Percentiles rank a stretch among this genome's conserved stretches.
phyloP scores from a whole-genome alignment of 1,140 invertebrate species.

The Trichoplusia ni region DNA sequence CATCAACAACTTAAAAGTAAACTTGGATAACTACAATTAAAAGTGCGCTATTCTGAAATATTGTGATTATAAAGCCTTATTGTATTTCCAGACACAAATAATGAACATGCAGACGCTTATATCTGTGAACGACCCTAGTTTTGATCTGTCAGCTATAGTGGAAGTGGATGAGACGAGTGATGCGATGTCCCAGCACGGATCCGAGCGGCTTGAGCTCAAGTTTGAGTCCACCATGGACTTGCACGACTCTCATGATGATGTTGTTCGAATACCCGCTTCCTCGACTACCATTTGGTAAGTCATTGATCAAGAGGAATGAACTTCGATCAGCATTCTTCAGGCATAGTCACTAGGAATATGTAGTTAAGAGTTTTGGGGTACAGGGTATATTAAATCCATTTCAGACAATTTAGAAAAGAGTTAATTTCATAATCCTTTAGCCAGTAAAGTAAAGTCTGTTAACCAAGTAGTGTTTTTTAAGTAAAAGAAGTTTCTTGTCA shows the following conservation, averaged over 20 bases:
- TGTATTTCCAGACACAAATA: conserved; percentile 72
- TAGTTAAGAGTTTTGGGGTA: too few relatives aligned
- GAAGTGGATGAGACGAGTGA: conserved; percentile 74
- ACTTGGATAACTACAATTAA: background rate
- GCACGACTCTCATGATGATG: conserved; percentile 57
- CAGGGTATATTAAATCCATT: too few relatives aligned
- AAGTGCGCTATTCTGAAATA: too few relatives aligned
- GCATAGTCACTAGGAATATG: too few relatives aligned
- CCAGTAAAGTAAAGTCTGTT: too few relatives aligned
- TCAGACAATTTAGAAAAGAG: too few relatives aligned
- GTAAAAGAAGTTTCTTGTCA: too few relatives aligned
- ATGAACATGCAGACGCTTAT: conserved; percentile 76
- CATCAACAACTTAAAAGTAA: conserved; percentile 72
- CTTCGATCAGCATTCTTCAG: too few relatives aligned
- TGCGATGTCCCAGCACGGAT: conserved; percentile 55
- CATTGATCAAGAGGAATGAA: too few relatives aligned
- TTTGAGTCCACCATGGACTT: conserved; percentile 65
- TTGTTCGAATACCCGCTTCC: conserved; percentile 51
- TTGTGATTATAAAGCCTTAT: too few relatives aligned
- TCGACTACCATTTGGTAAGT: conserved; percentile 69
- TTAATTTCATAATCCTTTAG: too few relatives aligned
- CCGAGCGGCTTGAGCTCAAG: conserved; percentile 67
- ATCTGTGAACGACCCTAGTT: conserved; percentile 72
- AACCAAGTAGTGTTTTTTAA: too few relatives aligned
- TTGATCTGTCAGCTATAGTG: conserved; percentile 75